Base-by-base conservation (phyloP, 2,797 vertebrate species). In the Cetoscarus ocellatus region DNA sequence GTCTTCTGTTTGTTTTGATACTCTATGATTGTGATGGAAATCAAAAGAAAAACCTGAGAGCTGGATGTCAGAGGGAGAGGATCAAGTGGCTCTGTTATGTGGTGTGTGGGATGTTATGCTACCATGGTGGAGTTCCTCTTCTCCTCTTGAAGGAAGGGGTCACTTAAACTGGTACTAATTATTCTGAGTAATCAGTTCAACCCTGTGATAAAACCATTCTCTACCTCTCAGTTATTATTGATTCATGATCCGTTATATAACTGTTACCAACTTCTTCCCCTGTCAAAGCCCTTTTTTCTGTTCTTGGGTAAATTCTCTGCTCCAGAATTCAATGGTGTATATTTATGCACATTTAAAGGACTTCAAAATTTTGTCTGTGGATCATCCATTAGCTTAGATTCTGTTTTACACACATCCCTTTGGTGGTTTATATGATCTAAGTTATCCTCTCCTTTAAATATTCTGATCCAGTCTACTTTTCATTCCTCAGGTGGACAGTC, bases 401-500 rank as follows among this genome's bases (percentile, higher is more conserved):
- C 3, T 8, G 7, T 18, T 48, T 48, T 17, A 48, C 7, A 17
- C n/a, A 8, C n/a, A 17, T n/a, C 45, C 38, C 7, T 3, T 39
- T 39, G 7, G 7, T 39, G 3, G 38, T 38, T 38, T 5, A 8
- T 38, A 38, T 8, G 8, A 38, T 39, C 38, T 39, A 39, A 49
- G 48, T 49, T 10, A 1, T 17, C 6, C 5, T 48, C 8, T 1
- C 55, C 13, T 34, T 39, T 35, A 10, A 35, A n/a, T 34, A 19
- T 51, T 72, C 51, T 75, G n/a, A 84, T 73, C 40, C 60, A 11
- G 18, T 77, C 61, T 35, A n/a, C 17, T 19, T 87, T 19, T 80
- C 3, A 3, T 40, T 48, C 57, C 53, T 36, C 50, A 91, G 88
- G 89, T 92, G 87, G 89, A 91, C 80, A 86, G 84, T 80, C 80